Evolutionary conservation across 2,888 invertebrate species (phyloP), one percentile per base, ranked within the genome.

Genomic region (Leptinotarsa rubiginosa): DNA sequence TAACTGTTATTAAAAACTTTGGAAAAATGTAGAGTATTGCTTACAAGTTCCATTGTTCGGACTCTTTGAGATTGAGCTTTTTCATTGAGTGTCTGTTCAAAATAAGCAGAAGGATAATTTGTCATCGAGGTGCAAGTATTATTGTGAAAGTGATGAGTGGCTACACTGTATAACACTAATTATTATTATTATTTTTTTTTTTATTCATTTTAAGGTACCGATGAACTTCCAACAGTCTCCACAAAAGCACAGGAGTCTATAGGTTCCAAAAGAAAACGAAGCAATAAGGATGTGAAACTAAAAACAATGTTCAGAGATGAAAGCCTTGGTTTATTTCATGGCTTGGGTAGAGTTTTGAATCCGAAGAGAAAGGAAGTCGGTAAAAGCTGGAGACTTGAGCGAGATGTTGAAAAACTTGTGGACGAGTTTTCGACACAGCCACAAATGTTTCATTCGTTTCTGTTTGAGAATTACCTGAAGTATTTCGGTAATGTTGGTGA

Each of bases 341-440:
- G 93, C 0, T 89, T 95, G 20, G 95, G 95, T 31, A 90, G 94
- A 84, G 93, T 94, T 12, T 89, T 94, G 52, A 93, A 95, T 88
- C 94, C 95, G 52, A 95, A 94, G 90, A 89, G 93, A 41, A 80
- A 71, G 18, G 80, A 85, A 87, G 88, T 87, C 80, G 84, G 83
- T 47, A 85, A 86, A 71, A 85, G 81, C 22, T 88, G 89, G 84
- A 88, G 87, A 75, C 89, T 94, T 67, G 87, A 90, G 62, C 92
- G 94, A 83, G 88, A 91, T 71, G 92, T 95, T 2, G 91, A 91
- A 79, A 91, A 91, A 77, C 88, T 94, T 52, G 91, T 93, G 4
- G 91, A 92, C 74, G 91, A 91, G 81, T 94, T 95, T 84, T 86
- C 90, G 64, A 91, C 91, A 7, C 93, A 93, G 81, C 92, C 94